Base-by-base conservation (phyloP, 64 coral and sea anemone genomes). In the Cladopsammia gracilis region DNA sequence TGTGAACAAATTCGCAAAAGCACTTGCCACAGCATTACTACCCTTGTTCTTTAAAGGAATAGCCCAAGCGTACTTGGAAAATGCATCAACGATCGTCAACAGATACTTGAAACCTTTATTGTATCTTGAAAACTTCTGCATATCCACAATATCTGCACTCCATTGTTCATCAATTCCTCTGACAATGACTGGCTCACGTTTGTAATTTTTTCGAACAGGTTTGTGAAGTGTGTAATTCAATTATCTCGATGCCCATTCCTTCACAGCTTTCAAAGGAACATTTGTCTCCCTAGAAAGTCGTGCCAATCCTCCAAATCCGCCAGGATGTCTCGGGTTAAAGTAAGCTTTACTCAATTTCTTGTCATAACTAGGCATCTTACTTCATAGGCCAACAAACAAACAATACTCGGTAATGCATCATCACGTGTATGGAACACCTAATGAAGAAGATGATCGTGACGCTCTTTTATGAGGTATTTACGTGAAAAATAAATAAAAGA, bases 201-300 rank as follows among this genome's bases (percentile, higher is more conserved):
- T 76, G 52, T 60, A 23, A 42, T 77, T 59, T 77, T 61, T 74
- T 59, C 87, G 20, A 75, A 58, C 23, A 8, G 87, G 87, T 59
- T 89, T 89, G 75, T 89, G 87, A 61, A 89, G 56, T 45, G 87
- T 89, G n/a, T 89, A 89, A 51, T 46, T 76, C 70, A 58, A 48
- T 75, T 89, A 70, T 58, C 50, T 56, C 48, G 56, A 16, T 44
- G 76, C 42, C 87, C 87, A 89, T 58, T 74, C 23, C 48, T 59
- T 24, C 7, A 89, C 64, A 34, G 76, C 34, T 61, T 49, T 86
- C 24, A 70, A 70, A 53, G 74, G 26, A 0, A 58, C 48, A 60
- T 77, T 74, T 14, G 76, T 72, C 7, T 58, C 87, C 9, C 87
- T 70, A 46, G 58, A 3, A 16, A 89, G 7, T 52, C 45, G 46